Evolutionary conservation across 1,140 invertebrate genomes (phyloP), one percentile per base, ranked within the genome.

Genomic region (Gonatopus flavifemur): DNA sequence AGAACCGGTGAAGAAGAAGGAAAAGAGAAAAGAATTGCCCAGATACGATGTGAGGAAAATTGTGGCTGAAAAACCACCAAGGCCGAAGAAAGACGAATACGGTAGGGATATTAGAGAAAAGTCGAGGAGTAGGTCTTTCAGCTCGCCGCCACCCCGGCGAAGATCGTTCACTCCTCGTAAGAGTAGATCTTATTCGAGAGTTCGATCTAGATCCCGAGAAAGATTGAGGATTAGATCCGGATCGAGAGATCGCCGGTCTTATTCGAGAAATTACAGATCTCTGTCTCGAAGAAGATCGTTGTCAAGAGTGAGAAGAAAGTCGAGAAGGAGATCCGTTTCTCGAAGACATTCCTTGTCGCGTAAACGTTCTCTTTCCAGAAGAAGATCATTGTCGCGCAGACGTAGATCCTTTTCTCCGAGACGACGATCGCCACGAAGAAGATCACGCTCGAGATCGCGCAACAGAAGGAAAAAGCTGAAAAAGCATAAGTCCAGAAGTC

Each of bases 1-100:
- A 55, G 89, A 91, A 57, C 72, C 89, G 3, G 84, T 86, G 47
- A 82, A 82, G 39, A 84, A 85, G 48, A 86, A 86, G 49, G 86
- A 87, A 49, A 90, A 88, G 59, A 76, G 89, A 5, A 88, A 90
- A 64, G 90, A 92, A 56, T 75, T 93, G 18, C 88, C 89, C 53
- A 80, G 89, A 10, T 92, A 93, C 63, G 87, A 92, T 76, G 89
- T 93, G 0, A 79, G 90, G 15, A 86, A 87, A 50, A 77, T 92
- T 24, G 86, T 93, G 10, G 81, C 83, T 2, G 86, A 88, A 47
- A 88, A 87, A 50, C 83, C 84, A 0, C 75, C 81, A 39, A 80
- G 83, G n/a, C 73, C 81, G 15, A 70, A 69, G 21, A 89, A 88
- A 72, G 90, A 92, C 69, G 84, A 87, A 22, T 92, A 90, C 75